These are phyloP conservation scores for Alligator sinensis DNA, from an alignment of 2,113 vertebrate species.

Conservation along the genomic window DNA sequence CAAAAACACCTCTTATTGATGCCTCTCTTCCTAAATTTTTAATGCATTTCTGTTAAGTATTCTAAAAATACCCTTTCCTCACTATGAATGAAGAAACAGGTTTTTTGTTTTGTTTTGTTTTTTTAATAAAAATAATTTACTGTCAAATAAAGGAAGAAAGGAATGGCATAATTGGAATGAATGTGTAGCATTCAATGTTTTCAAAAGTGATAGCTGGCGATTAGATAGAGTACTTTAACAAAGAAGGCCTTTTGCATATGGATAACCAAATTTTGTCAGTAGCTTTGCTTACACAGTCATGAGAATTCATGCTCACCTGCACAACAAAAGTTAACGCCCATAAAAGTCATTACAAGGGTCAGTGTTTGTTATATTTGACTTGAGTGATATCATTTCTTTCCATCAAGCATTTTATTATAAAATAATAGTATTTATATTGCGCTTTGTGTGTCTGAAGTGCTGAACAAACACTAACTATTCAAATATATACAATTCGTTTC, in stretches of 20 bases:
- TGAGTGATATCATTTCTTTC: neutral
- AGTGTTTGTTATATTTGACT: too few relatives aligned
- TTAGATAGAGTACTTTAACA: neutral
- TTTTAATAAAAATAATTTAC: neutral
- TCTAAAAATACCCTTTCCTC: neutral
- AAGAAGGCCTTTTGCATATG: neutral
- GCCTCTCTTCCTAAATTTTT: neutral
- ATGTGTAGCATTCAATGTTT: neutral
- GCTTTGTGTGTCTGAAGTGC: neutral
- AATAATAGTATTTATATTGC: neutral
- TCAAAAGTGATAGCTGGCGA: neutral
- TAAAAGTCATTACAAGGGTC: too few relatives aligned
- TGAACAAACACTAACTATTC: neutral
- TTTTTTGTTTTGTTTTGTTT: neutral
- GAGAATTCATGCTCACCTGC: neutral
- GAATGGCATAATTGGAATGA: neutral
- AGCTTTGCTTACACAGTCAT: neutral
- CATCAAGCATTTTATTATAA: neutral
- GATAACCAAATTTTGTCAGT: neutral
- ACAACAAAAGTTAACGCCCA: neutral
- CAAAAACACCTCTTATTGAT: too few relatives aligned
- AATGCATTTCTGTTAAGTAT: neutral
- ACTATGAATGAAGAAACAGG: too few relatives aligned
- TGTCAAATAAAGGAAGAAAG: neutral
- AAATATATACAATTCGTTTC: neutral